Conservation (phyloP, 2,797 vertebrate species). For the Mus spretus region DNA sequence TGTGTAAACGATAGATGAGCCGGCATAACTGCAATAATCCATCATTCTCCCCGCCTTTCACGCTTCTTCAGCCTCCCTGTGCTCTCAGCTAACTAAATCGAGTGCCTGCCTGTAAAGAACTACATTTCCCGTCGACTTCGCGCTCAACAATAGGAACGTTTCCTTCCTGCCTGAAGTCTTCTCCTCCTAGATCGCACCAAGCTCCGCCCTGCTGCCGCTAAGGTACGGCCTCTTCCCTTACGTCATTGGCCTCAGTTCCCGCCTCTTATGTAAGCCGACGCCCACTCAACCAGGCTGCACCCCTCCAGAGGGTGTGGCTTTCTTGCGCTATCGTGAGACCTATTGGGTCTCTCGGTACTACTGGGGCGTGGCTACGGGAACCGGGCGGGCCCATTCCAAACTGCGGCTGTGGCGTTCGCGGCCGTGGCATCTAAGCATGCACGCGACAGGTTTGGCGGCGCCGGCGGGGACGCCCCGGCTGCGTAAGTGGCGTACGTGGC, state of each 20-base stretch:
- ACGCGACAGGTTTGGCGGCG: slow-evolving; percentile 62
- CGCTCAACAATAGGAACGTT: background rate
- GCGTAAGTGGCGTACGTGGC: slow-evolving; percentile 86
- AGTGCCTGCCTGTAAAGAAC: background rate
- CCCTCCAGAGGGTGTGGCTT: background rate
- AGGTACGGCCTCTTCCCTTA: background rate
- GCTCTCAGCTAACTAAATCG: background rate
- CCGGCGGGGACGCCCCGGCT: slow-evolving; percentile 70
- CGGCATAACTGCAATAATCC: background rate
- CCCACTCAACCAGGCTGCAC: background rate
- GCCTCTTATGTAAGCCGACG: slow-evolving; percentile 3
- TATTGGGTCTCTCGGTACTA: slow-evolving; percentile 38
- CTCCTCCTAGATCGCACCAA: fast-evolving
- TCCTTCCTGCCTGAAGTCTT: background rate
- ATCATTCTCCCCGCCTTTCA: background rate
- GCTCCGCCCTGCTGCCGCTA: background rate
- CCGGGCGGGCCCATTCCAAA: slow-evolving; percentile 71
- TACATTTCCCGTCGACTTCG: slow-evolving; percentile 68
- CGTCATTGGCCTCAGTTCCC: background rate
- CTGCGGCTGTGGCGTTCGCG: background rate
- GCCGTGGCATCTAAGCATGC: slow-evolving; percentile 57
- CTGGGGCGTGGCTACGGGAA: slow-evolving; percentile 76
- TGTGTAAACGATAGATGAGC: background rate
- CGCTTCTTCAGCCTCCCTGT: background rate
- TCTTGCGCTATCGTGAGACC: no score